Base-by-base conservation (phyloP, 2,888 invertebrate species). In the Diploptera punctata region DNA sequence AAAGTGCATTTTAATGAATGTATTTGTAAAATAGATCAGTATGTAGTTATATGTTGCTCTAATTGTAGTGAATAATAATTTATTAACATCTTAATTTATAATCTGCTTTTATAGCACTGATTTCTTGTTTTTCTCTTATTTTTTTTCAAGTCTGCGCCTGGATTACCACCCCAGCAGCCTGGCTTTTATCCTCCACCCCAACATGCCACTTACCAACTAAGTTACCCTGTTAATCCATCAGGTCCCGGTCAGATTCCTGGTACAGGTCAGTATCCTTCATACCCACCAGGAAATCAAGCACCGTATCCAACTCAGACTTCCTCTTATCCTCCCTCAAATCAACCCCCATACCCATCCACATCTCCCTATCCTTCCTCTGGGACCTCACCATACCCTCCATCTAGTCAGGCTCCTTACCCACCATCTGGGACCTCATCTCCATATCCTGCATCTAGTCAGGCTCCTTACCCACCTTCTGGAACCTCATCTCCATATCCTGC, bases 141-240 rank as follows among this genome's bases (percentile, higher is more conserved):
- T 69, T 57, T 70, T 74, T 75, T 74, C 43, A 75, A 74, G 75
- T 72, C 65, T 72, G 73, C 47, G 68, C 61, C 73, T 43, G 75
- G 75, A 19, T 62, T 67, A 49, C 76, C 76, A 61, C 68, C 68
- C n/a, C 18, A 61, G 68, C 65, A 71, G 29, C 69, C 71, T 44
- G 73, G 73, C 52, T 47, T 44, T 33, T 69, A 70, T 57, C 68
- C 75, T 60, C 52, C 71, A 18, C 72, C 73, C 10, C 67, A 73
- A 13, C 47, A 73, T 49, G 72, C 72, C 19, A 73, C 73, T n/a
- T 7, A 54, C 13, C 67, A 70, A 26, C 72, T 68, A 5, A 72
- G 73, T 68, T 71, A 71, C 21, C 73, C 73, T 21, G 10, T 65
- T 16, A 65, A 71, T 47, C 74, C 72, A 10, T 49, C 67, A 13